Evolutionary conservation across 2,888 invertebrate species (phyloP).

Genomic region (Papilio gigon): DNA sequence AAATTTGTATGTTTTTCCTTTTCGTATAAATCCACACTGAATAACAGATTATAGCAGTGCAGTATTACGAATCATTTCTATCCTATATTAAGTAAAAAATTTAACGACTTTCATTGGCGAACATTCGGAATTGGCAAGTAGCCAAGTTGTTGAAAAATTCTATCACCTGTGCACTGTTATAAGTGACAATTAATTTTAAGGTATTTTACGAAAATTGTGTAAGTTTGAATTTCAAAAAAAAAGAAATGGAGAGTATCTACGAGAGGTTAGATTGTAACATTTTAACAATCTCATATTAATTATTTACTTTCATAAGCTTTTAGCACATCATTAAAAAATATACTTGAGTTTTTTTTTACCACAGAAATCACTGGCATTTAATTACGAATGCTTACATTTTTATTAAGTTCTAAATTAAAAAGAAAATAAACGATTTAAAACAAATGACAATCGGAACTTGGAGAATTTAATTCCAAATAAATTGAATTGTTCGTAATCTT

Average conservation of each 20-base stretch:
- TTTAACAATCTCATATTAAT: no score
- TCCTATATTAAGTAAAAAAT: neutral
- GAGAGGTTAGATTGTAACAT: neutral
- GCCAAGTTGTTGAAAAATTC: neutral
- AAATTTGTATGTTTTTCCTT: neutral
- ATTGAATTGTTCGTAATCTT: neutral
- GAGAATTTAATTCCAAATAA: neutral
- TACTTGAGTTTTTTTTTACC: no score
- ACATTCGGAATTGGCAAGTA: neutral
- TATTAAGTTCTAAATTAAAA: no score
- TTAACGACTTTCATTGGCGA: neutral
- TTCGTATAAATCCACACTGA: neutral
- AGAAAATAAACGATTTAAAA: no score
- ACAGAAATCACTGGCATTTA: no score
- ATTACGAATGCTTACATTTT: no score
- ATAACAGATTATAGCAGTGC: no score
- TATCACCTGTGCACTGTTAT: conserved; percentile 7
- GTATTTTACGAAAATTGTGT: neutral
- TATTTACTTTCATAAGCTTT: no score
- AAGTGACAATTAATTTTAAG: neutral
- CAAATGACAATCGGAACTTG: neutral
- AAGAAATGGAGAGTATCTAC: neutral
- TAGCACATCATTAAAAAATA: no score
- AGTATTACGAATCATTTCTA: neutral
- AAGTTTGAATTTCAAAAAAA: neutral